Base-by-base conservation (phyloP, 1,140 invertebrate genomes). In the Cepaea nemoralis region DNA sequence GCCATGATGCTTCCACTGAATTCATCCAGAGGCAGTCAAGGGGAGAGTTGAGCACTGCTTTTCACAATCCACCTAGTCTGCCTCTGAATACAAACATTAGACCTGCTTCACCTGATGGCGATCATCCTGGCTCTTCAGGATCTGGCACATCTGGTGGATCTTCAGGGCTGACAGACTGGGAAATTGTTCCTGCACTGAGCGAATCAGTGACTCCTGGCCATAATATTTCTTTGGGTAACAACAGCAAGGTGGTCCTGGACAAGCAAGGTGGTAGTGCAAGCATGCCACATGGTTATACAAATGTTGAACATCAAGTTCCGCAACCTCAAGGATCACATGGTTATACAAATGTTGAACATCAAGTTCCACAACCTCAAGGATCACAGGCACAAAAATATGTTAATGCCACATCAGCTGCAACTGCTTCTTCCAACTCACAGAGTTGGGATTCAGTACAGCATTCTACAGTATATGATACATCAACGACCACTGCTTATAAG, bases 201-300 rank as follows among this genome's bases (percentile, higher is more conserved):
- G 63, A 77, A 71, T n/a, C 78, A 48, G 73, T 70, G 22, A 67
- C 55, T 22, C 59, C 71, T 35, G 87, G 87, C 67, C 69, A 86
- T 22, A 83, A 88, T 37, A 85, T 81, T 33, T 87, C 87, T 33
- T 59, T 84, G 14, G 87, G 87, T 27, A 87, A 86, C 81, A 86
- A n/a, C n/a, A n/a, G n/a, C 82, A 80, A 84, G 84, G 3, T 80
- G n/a, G n/a, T n/a, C n/a, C n/a, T n/a, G n/a, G n/a, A n/a, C n/a
- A n/a, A n/a, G n/a, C n/a, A n/a, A n/a, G n/a, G 83, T 24, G 86
- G 85, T 40, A 86, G 86, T 48, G 85, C 85, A 19, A 83, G 85
- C 39, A 73, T 74, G 42, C 78, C 78, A 5, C 24, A 42, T 40
- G 27, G 50, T 35, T 24, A 40, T 37, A 12, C 8, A 73, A 37